Evolutionary conservation across 2,888 invertebrate species (phyloP).

Genomic region (Ernsta delagoae): DNA sequence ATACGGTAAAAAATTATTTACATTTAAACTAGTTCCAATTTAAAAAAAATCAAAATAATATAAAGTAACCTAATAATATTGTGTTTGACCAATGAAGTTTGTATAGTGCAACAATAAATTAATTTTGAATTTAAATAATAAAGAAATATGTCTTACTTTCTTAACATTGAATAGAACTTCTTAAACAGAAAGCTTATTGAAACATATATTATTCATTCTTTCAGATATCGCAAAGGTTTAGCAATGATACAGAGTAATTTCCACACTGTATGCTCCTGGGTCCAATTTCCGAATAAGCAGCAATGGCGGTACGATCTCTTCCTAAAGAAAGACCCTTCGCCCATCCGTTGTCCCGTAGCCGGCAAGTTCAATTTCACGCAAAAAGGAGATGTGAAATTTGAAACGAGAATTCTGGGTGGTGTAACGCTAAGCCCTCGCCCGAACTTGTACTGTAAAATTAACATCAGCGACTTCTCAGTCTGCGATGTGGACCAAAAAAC

Average conservation of each 20-base stretch:
- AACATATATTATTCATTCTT: no score
- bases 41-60: no score
- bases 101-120: no score
- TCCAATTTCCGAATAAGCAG: slow-evolving; percentile 93
- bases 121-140: no score
- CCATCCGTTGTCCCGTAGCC: slow-evolving; percentile 97
- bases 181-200: no score
- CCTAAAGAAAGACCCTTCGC: slow-evolving; percentile 94
- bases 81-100: no score
- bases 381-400: slow-evolving; percentile 94
- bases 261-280: slow-evolving; percentile 97
- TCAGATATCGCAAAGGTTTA: slow-evolving; percentile 92
- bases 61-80: no score
- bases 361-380: slow-evolving; percentile 98
- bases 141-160: no score
- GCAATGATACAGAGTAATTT: slow-evolving; percentile 96
- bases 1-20: slow-evolving; percentile 81
- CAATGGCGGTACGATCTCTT: slow-evolving; percentile 95
- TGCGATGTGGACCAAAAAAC: slow-evolving; percentile 98
- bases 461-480: slow-evolving; percentile 97
- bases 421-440: slow-evolving; percentile 97
- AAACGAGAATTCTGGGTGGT: slow-evolving; percentile 97
- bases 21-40: neutral
- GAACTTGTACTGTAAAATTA: slow-evolving; percentile 95
- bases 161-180: no score